A percentile compares a stretch with the other conserved stretches of the same genome.
Evolutionary conservation across 2,113 vertebrate species (phyloP).

Genomic region (Micronycteris hirsuta): DNA sequence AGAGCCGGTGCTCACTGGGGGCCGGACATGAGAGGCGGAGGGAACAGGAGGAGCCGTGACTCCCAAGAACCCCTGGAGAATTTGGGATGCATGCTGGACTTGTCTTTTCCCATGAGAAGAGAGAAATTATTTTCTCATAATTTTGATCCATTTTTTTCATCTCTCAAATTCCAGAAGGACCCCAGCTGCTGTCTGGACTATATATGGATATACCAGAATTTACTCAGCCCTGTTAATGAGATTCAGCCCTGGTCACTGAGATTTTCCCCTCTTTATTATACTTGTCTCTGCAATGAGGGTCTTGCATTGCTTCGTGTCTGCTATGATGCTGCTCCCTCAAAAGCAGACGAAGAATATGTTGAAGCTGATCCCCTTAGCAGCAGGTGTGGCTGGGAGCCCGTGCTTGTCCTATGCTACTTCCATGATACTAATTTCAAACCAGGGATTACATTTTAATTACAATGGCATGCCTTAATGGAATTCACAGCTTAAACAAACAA

Average conservation of each 20-base stretch:
- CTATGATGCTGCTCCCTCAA: background rate
- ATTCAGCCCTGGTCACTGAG: too few species aligned
- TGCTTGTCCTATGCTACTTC: background rate
- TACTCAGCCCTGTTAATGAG: background rate
- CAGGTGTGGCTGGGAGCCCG: background rate
- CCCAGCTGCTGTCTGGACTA: background rate
- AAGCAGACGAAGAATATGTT: background rate
- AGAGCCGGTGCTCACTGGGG: background rate
- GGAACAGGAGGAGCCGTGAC: background rate
- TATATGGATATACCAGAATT: background rate
- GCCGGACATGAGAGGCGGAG: background rate
- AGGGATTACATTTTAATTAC: slow-evolving; percentile 36
- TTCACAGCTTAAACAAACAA: background rate
- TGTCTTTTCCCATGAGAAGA: background rate
- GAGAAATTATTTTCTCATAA: background rate
- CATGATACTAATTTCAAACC: slow-evolving; percentile 28
- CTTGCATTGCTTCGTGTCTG: background rate
- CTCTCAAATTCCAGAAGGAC: background rate
- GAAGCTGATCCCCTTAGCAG: background rate
- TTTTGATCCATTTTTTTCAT: background rate
- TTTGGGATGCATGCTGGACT: background rate
- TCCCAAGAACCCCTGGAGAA: background rate
- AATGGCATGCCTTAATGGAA: background rate
- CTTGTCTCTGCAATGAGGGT: background rate
- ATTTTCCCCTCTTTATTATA: background rate